Evolutionary conservation across 2,888 invertebrate species (phyloP), one percentile per base, ranked within the genome.

Genomic region (Megalurothrips usitatus): DNA sequence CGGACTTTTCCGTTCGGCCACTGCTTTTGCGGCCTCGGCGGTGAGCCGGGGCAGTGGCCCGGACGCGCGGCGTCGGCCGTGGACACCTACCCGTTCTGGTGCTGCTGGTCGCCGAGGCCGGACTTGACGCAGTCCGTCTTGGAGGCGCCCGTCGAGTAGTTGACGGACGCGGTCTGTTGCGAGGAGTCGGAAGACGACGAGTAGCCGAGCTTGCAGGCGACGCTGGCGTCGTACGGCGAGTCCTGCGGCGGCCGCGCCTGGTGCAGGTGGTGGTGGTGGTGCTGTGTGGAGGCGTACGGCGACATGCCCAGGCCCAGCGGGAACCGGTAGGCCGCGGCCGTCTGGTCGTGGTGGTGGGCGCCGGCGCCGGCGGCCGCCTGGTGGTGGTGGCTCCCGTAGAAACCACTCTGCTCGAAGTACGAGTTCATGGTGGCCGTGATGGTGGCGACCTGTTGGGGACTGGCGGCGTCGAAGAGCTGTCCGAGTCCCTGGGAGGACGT

Each of bases 341-440:
- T 90, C 88, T 94, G 92, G 89, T 94, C 92, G 82, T 87, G 87
- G 85, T 92, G 92, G 84, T 91, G 91, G 84, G 90, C 91, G 83
- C 91, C 90, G 79, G 89, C 89, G 80, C 89, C 89, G 84, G 90
- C 86, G 86, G 92, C 89, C 88, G 91, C 91, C 89, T 96, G 93
- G 89, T 95, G 93, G 87, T 96, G 96, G 88, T 96, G 95, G 86
- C 93, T 91, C 86, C 96, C 96, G 90, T 97, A 96, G 91, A 97
- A 97, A 89, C 96, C 96, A 88, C 94, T 94, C 91, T 96, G 96
- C 91, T 96, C 96, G 89, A 96, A 97, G 89, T 96, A 97, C 88
- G 96, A 96, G 94, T 96, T 96, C 96, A 96, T 96, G 88, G 88
- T 92, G 84, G 85, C 86, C 84, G 85, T 84, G 86, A 86, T 86